Conservation (phyloP, 1,140 invertebrate species). For the Dreissena rostriformis region DNA sequence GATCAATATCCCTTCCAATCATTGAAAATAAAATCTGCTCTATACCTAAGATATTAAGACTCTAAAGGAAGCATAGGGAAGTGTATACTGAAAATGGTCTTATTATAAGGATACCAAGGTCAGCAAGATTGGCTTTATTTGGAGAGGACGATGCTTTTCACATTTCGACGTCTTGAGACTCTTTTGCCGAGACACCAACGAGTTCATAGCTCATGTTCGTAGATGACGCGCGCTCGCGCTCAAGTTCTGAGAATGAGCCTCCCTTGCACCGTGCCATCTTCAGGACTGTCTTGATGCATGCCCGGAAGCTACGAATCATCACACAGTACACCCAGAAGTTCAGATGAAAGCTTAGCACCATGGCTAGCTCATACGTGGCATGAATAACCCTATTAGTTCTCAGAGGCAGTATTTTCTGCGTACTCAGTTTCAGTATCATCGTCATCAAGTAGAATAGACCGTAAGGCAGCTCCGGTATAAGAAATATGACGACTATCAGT, state of each 20-base stretch:
- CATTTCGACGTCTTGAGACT: too few relatives aligned
- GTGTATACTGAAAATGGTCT: too few relatives aligned
- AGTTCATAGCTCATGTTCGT: conserved; percentile 54
- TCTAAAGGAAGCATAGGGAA: too few relatives aligned
- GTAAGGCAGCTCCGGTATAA: conserved; percentile 46
- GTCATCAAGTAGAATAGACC: conserved; percentile 40
- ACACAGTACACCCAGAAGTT: conserved; percentile 54
- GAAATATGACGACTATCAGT: conserved; percentile 31
- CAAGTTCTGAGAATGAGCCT: not conserved
- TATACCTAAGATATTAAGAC: too few relatives aligned
- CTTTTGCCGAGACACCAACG: conserved; percentile 19
- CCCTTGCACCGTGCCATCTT: conserved; percentile 5
- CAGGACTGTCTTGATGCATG: conserved; percentile 1
- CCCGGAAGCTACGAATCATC: conserved; percentile 20
- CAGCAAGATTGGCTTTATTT: too few relatives aligned
- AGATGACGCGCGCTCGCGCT: conserved; percentile 14
- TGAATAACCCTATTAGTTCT: conserved; percentile 38
- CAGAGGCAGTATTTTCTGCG: conserved; percentile 18
- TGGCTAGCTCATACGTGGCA: conserved; percentile 14
- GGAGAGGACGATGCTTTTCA: too few relatives aligned
- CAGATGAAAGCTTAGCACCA: conserved; percentile 44
- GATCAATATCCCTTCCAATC: too few relatives aligned
- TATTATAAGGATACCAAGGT: too few relatives aligned
- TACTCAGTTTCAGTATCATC: conserved; percentile 5
- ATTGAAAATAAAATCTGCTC: too few relatives aligned